Evolutionary conservation across 2,113 vertebrate genomes (phyloP), one percentile per base, ranked within the genome.

Genomic region (Nesogale talazaci): DNA sequence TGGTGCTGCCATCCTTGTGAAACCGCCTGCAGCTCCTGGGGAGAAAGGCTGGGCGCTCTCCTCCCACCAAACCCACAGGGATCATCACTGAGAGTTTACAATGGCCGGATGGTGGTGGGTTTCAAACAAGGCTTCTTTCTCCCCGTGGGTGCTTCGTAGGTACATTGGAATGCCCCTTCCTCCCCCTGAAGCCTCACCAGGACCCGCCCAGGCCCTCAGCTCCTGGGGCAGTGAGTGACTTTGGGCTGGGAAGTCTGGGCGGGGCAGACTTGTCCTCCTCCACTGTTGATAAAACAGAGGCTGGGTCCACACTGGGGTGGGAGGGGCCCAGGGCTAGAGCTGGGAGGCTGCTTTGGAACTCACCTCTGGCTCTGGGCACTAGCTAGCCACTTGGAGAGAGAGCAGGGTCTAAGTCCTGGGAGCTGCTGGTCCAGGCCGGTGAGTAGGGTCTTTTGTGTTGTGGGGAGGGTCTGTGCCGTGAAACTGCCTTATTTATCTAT

Each of bases 201-300:
- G 83, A 63, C 36, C 36, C 57, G 40, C 61, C 12, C 80, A 36
- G 12, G 17, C 29, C 67, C 38, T 72, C 16, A 3, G 19, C 40
- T 88, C 23, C 69, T 20, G n/a, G 23, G 69, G n/a, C 31, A 70
- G 69, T 70, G 29, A 67, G 65, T 31, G 29, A 31, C 65, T 67
- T 15, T 67, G 27, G 15, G 65, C 31, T 22, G 3, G 29, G 27
- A 6, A n/a, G 67, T 69, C 17, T n/a, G 67, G 0, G 95, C 63
- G 8, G 56, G 89, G 59, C 96, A 89, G 34, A 0, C 94, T 90
- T 95, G 95, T 89, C 94, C 75, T 94, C 92, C 88, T 91, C 87
- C 29, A 46, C 0, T 96, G 98, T 97, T 97, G 97, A 93, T 81
- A 72, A 94, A 96, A 92, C 92, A 91, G 84, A 2, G 79, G 2